Base-by-base conservation (phyloP, 2,113 vertebrate species). In the Orientallactaga bullata region DNA sequence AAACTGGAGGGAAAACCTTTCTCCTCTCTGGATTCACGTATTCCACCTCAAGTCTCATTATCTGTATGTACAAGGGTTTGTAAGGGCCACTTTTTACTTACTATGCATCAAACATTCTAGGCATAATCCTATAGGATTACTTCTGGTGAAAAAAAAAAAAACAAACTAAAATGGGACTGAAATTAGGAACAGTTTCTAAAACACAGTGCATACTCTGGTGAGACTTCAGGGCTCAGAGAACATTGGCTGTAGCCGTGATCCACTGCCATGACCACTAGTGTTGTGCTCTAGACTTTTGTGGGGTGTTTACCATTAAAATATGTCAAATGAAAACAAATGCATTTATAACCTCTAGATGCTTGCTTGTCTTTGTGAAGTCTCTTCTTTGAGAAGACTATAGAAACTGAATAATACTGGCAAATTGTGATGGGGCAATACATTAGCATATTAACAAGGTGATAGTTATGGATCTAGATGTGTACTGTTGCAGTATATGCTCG, bases 341-440 rank as follows among this genome's bases (percentile, higher is more conserved):
- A 60, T 55, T 37, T 85, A 60, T 60, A 69, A 86, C 13, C 21
- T 86, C 0, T 55, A 91, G 74, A 20, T 39, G n/a, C 6, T n/a
- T 35, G 1, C 23, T 35, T 55, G 55, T 55, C 55, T 5, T 13
- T 51, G 51, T 32, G 76, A 73, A 65, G n/a, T 23, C n/a, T 88
- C 39, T 84, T 65, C 28, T 12, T 76, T 39, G 51, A 95, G 47
- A 11, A 85, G 15, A 89, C 77, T n/a, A 10, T 0, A 72, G 35
- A 96, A 93, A 87, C 10, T 32, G 77, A 95, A 23, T 42, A 79
- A 74, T 0, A 51, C 2, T 85, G 72, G 23, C 85, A 68, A 89
- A 91, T 60, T 39, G 35, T 37, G 28, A 51, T 2, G 80, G 35
- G 26, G 11, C 23, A 83, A 66, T 23, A 63, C 6, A 66, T 60